Evolutionary conservation across 1,140 invertebrate genomes (phyloP).

Genomic region (Papilio dardanus): DNA sequence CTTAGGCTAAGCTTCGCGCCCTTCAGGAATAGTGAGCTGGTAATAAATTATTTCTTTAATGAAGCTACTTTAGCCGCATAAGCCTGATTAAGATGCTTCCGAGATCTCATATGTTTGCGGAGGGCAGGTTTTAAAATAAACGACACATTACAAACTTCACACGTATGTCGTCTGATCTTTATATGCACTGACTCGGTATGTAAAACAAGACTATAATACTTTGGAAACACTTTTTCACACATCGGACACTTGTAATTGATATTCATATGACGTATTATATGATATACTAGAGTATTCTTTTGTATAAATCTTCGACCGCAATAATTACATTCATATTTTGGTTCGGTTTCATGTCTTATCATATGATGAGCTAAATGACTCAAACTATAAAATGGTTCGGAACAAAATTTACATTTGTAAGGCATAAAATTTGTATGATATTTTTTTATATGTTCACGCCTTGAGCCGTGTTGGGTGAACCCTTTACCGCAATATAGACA

Average conservation of each 20-base stretch:
- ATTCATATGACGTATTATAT: constrained; percentile 28
- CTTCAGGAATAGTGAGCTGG: no score
- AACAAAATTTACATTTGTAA: constrained; percentile 38
- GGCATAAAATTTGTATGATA: constrained; percentile 36
- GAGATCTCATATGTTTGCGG: not conserved
- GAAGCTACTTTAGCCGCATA: not conserved
- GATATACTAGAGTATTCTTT: not conserved
- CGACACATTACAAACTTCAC: constrained; percentile 23
- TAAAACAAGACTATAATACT: not conserved
- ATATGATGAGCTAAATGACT: not conserved
- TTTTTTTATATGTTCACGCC: constrained; percentile 27
- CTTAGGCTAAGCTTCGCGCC: no score
- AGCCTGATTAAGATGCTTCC: not conserved
- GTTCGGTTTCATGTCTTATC: constrained; percentile 27
- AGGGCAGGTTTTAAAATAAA: not conserved
- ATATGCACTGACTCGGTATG: constrained; percentile 17
- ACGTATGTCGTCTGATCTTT: constrained; percentile 29
- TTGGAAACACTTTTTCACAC: not conserved
- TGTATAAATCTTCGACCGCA: constrained; percentile 34
- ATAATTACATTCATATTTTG: constrained; percentile 32
- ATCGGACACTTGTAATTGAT: constrained; percentile 27
- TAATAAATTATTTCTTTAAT: no score
- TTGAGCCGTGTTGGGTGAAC: not conserved
- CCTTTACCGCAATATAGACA: constrained; percentile 39
- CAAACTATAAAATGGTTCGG: not conserved